Conservation (phyloP, 92 coral and sea anemone genomes). For the Paragorgia papillata region DNA sequence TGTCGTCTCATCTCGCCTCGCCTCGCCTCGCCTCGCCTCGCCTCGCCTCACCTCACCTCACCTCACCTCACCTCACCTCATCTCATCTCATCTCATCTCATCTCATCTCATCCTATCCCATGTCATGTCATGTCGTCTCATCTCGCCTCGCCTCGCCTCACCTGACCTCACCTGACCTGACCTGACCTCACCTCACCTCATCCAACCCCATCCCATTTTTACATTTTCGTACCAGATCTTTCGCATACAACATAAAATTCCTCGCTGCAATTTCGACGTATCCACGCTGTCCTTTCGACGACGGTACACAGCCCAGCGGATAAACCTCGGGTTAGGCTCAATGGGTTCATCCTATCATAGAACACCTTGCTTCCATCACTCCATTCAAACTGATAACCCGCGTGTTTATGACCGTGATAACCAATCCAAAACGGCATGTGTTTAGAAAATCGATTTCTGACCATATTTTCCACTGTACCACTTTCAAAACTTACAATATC, state of each 20-base stretch:
- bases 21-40: not conserved
- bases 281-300: not conserved
- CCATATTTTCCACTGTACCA: not conserved
- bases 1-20: not conserved
- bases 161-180: no score
- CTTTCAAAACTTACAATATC: not conserved
- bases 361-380: not conserved
- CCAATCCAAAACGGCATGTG: conserved; percentile 20
- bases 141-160: not conserved
- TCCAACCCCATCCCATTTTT: no score
- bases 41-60: not conserved
- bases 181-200: no score
- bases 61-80: not conserved
- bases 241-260: not conserved
- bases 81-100: not conserved
- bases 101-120: not conserved
- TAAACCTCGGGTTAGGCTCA: not conserved
- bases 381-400: conserved; percentile 17
- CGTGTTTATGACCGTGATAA: conserved; percentile 20
- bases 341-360: not conserved
- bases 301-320: conserved; percentile 15
- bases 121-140: not conserved
- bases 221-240: conserved; percentile 3
- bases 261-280: conserved; percentile 7
- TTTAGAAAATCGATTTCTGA: not conserved